Base-by-base conservation (phyloP, 2,113 vertebrate species). In the Columba janthina region DNA sequence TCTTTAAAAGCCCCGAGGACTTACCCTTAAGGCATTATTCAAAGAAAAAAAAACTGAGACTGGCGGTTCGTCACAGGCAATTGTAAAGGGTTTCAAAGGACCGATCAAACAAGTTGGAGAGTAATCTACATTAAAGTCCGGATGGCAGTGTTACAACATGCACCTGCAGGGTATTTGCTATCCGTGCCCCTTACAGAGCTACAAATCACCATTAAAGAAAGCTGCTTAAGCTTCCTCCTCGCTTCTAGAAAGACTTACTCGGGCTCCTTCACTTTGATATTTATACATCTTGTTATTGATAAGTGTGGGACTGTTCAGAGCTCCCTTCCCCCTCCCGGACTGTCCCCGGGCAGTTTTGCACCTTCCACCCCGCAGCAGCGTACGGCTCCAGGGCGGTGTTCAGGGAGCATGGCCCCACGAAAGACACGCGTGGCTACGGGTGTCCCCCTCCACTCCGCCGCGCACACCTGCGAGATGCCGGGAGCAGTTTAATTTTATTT, bases 61-160 rank as follows among this genome's bases (percentile, higher is more conserved):
- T 93, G 97, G 97, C 98, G 94, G 97, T 98, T 98, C 97, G 98
- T 98, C 98, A 98, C 98, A 98, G 98, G 97, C 98, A 98, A 98
- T 98, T 98, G 98, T 98, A 97, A 98, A 97, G 94, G 96, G 97
- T 98, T 98, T 98, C 98, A 98, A 98, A 98, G 97, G 95, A 95
- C 95, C 97, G 98, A 98, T 98, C 98, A 98, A 98, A 98, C 97
- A 97, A 94, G 96, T 91, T 96, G 97, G 95, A 96, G 98, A 98
- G 98, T 98, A 96, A 98, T 98, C 97, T 97, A 96, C 97, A 98
- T 98, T 98, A 97, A 97, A 98, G 97, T 96, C 94, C 97, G 98
- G 98, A 98, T 98, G 98, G 97, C 82, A 97, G 94, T 86, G 97
- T 98, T 97, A 98, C 94, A 95, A 96, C 97, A 91, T 97, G 97